Evolutionary conservation across 2,888 invertebrate genomes (phyloP).

Genomic region (Epinotia ramella): DNA sequence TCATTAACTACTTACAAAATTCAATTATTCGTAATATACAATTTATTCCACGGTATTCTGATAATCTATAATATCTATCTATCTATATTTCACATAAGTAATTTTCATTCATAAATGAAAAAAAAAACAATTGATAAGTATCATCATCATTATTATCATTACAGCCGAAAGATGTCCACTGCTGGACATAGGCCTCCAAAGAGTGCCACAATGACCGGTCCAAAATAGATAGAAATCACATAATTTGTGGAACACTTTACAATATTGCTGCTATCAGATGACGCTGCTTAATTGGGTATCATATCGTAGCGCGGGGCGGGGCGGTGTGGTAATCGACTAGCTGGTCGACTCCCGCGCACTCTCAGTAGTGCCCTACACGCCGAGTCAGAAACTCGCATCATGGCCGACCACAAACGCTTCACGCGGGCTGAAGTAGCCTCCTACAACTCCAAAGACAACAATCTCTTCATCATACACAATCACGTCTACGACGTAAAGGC

Average conservation of each 20-base stretch:
- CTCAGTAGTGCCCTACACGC: constrained; percentile 32
- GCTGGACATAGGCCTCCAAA: no score
- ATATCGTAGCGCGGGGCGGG: constrained; percentile 1
- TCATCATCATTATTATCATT: no score
- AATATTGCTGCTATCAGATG: neutral
- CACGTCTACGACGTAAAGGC: constrained; percentile 71
- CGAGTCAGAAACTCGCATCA: constrained; percentile 50
- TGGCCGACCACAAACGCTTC: constrained; percentile 64
- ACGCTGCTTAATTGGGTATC: neutral
- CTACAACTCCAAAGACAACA: constrained; percentile 55
- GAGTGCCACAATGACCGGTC: no score
- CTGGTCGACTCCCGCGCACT: constrained; percentile 16
- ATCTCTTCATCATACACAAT: constrained; percentile 74
- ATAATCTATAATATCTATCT: no score
- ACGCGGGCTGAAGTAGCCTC: constrained; percentile 68
- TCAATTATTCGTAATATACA: no score
- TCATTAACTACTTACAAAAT: no score
- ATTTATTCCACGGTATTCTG: no score
- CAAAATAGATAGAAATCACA: no score
- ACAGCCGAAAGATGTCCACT: no score
- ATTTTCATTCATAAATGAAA: no score
- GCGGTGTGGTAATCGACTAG: neutral
- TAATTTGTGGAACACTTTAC: neutral
- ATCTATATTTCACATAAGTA: no score
- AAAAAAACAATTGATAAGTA: no score